Base-by-base conservation (phyloP, 2,797 vertebrate genomes). In the Manis javanica region DNA sequence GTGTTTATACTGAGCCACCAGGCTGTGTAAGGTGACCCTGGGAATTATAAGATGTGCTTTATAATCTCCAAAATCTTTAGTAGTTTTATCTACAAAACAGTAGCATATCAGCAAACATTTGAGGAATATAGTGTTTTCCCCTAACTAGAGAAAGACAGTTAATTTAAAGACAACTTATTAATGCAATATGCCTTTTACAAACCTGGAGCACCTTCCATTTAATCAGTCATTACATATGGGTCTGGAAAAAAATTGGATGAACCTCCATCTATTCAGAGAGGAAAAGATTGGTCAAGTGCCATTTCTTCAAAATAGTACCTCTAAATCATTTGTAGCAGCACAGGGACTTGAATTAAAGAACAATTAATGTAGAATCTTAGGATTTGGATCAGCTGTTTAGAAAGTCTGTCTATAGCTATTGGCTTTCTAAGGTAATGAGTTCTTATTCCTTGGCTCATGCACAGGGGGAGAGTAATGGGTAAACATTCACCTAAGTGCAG, bases 231-330 rank as follows among this genome's bases (percentile, higher is more conserved):
- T 86, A 85, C 37, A 72, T 79, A 26, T 26, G 10, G 31, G 5
- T 71, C 68, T 92, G 59, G 53, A 63, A 83, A 42, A 78, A 51
- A 59, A 26, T 11, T 85, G 21, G 2, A 68, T 55, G 31, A 81
- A 2, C 19, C 16, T 42, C 92, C 34, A 87, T 71, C n/a, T 46
- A 87, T 42, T 75, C 2, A 71, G 66, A 91, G 31, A 23, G n/a
- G 26, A 42, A 91, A 78, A 53, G 39, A 23, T 14, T 90, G 91
- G 31, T 81, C 39, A 71, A 87, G 42, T 85, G 59, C n/a, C 57
- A 84, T 87, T 91, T 95, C 39, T 90, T 91, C 93, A 75, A 92
- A 96, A 95, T 66, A 69, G 18, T 55, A 81, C 34, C 59, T 87
- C 74, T 93, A 74, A 31, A 55, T 96, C 34, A 59, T 87, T 49